A percentile compares a stretch with the other conserved stretches of the same genome.
These are phyloP conservation scores for Pampusana beccarii DNA, from an alignment of 2,113 vertebrate genomes.

Conservation along the genomic window DNA sequence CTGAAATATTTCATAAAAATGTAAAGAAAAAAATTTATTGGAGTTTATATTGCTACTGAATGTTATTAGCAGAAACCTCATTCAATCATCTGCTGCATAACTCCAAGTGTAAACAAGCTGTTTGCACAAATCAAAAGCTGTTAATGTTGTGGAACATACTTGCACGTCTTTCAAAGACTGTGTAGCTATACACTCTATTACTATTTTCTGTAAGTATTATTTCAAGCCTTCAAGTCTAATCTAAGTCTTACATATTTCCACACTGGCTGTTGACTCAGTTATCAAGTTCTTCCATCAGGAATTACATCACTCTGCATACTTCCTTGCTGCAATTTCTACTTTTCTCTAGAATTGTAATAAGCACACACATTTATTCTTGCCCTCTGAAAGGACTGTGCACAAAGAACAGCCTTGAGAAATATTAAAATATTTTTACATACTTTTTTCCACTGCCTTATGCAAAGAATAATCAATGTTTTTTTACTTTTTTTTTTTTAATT, in stretches of 20 bases:
- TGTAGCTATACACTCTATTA: not conserved
- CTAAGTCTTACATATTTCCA: not conserved
- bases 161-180: not conserved
- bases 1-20: not conserved
- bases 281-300: not conserved
- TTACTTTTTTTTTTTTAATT: not conserved
- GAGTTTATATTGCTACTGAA: not conserved
- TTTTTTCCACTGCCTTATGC: not conserved
- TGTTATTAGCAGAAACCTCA: not conserved
- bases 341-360: not conserved
- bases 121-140: slow-evolving; percentile 21
- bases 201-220: not conserved
- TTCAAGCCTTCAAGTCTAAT: not conserved
- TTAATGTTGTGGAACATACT: slow-evolving; percentile 4
- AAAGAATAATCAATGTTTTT: not conserved
- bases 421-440: not conserved
- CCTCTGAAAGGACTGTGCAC: not conserved
- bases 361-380: not conserved
- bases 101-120: not conserved
- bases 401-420: not conserved
- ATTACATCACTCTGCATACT: not conserved
- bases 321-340: not conserved
- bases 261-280: not conserved
- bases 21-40: not conserved
- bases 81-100: not conserved